These are phyloP conservation scores for Mythimna albipuncta DNA, from an alignment of 2,888 invertebrate species.

Conservation along the genomic window DNA sequence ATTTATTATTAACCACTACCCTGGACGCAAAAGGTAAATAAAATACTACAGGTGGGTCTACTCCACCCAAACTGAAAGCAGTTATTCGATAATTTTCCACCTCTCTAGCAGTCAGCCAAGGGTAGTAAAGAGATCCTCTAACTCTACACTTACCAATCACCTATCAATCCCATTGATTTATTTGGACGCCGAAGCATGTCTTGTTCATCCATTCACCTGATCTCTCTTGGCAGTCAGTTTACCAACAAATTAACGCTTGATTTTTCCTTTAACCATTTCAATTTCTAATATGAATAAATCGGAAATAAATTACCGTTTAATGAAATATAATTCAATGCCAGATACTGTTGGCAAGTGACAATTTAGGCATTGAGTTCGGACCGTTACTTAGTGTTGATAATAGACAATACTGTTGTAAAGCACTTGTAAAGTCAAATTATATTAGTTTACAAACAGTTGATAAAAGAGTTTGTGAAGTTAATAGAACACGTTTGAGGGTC, in stretches of 20 bases:
- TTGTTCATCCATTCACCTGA: background rate
- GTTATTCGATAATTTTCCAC: too few relatives aligned
- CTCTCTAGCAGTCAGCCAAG: too few relatives aligned
- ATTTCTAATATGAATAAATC: constrained; percentile 20
- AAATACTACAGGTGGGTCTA: too few relatives aligned
- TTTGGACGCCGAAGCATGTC: background rate
- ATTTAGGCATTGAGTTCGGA: background rate
- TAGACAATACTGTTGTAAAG: background rate
- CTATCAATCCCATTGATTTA: background rate
- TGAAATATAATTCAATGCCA: constrained; percentile 24
- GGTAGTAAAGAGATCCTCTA: background rate
- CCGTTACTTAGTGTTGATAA: background rate
- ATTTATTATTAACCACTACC: too few relatives aligned
- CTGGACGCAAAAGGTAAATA: too few relatives aligned
- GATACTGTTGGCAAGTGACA: constrained; percentile 20
- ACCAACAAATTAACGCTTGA: background rate
- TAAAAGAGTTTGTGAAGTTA: background rate
- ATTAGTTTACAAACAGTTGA: background rate
- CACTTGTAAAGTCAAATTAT: background rate
- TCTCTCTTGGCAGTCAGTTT: background rate
- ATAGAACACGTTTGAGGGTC: background rate
- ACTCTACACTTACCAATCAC: background rate
- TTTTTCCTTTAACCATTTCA: background rate
- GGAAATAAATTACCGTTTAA: constrained; percentile 30
- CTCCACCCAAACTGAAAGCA: too few relatives aligned